phyloP scores from a whole-genome alignment of 1,140 invertebrate genomes.

The Scaptodrosophila lebanonensis region DNA sequence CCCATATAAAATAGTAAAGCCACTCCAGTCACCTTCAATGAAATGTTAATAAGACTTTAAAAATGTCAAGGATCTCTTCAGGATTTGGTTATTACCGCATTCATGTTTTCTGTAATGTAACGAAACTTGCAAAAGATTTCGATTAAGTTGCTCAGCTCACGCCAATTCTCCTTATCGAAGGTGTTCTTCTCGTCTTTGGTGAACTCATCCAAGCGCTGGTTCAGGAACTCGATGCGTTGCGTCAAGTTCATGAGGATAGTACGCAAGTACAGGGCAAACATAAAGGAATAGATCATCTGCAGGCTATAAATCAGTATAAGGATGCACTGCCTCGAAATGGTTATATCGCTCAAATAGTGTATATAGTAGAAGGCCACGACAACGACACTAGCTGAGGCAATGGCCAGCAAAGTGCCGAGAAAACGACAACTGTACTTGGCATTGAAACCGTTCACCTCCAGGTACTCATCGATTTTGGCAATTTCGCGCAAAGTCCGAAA shows the following conservation, averaged over 20 bases:
- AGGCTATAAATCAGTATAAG: slow-evolving; percentile 43
- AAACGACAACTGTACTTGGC: slow-evolving; percentile 37
- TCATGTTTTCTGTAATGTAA: slow-evolving; percentile 59
- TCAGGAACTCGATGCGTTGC: slow-evolving; percentile 42
- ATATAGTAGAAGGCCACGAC: slow-evolving; percentile 57
- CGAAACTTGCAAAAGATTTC: slow-evolving; percentile 61
- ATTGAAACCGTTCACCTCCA: slow-evolving; percentile 32
- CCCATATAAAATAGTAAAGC: slow-evolving; percentile 53
- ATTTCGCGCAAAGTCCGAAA: slow-evolving; percentile 47
- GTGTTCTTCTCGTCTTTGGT: slow-evolving; percentile 7
- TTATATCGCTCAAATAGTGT: slow-evolving; percentile 39
- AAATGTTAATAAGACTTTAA: too few relatives aligned
- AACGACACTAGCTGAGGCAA: slow-evolving; percentile 21
- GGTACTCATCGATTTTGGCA: slow-evolving; percentile 41
- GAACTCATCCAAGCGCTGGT: slow-evolving; percentile 39
- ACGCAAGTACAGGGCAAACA: slow-evolving; percentile 49
- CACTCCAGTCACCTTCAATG: slow-evolving; percentile 50
- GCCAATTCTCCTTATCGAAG: slow-evolving; percentile 40
- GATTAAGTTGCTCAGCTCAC: slow-evolving; percentile 53
- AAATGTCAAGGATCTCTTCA: too few relatives aligned
- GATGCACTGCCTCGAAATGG: slow-evolving; percentile 1
- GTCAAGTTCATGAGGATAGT: slow-evolving; percentile 38
- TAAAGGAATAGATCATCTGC: slow-evolving; percentile 51
- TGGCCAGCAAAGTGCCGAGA: slow-evolving; percentile 20
- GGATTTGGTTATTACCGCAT: too few relatives aligned